Percentiles rank a stretch among this genome's conserved stretches.
Conservation (phyloP, 2,797 vertebrate species). For the Paratrypauchen microcephalus region DNA sequence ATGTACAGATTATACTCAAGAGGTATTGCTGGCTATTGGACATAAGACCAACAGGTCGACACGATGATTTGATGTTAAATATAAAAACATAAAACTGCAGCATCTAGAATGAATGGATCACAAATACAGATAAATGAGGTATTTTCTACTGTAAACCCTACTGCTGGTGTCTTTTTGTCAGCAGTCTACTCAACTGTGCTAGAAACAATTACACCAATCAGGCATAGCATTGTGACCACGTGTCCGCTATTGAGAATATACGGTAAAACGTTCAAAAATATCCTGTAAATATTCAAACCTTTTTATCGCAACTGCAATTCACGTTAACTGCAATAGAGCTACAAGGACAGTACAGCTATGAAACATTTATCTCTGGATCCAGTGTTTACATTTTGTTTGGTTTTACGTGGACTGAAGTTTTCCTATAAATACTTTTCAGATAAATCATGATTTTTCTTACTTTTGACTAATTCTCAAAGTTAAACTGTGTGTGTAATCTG, state of each 20-base stretch:
- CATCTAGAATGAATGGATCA: neutral
- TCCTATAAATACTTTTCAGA: neutral
- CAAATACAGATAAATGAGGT: slow-evolving; percentile 16
- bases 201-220: slow-evolving; percentile 16
- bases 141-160: slow-evolving; percentile 33
- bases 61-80: slow-evolving; percentile 11
- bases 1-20: neutral
- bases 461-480: neutral
- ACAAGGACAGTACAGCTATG: neutral
- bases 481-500: neutral
- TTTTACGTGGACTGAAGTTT: neutral
- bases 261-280: too few relatives aligned
- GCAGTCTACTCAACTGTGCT: slow-evolving; percentile 31
- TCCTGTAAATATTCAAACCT: neutral
- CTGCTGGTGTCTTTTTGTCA: slow-evolving; percentile 2
- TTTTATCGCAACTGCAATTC: neutral
- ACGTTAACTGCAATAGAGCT: neutral
- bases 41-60: neutral
- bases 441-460: neutral
- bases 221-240: neutral
- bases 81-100: neutral
- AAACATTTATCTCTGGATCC: too few relatives aligned
- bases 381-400: neutral
- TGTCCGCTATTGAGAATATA: neutral
- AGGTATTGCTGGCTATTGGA: slow-evolving; percentile 3